These are phyloP conservation scores for Strigamia crassipes DNA, from an alignment of 2,888 invertebrate species.

Conservation along the genomic window DNA sequence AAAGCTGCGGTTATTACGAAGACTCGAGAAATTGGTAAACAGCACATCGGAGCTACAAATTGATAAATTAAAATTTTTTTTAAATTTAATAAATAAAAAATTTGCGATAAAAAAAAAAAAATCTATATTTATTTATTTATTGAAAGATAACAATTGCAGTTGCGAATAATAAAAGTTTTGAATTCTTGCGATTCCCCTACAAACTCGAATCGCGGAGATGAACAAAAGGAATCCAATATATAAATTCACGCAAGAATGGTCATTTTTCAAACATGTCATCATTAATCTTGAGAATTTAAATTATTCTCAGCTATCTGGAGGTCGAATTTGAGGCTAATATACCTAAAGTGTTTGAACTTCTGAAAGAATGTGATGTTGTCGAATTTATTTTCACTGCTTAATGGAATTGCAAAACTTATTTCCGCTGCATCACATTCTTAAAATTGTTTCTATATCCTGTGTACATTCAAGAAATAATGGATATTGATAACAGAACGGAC, in stretches of 20 bases:
- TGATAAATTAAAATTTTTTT: neutral
- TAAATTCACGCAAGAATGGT: slow-evolving; percentile 38
- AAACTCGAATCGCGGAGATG: slow-evolving; percentile 16
- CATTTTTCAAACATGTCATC: slow-evolving; percentile 40
- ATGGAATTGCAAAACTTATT: slow-evolving; percentile 42
- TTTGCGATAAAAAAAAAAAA: neutral
- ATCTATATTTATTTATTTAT: no score
- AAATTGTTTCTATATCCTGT: slow-evolving; percentile 40
- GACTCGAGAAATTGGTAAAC: slow-evolving; percentile 12
- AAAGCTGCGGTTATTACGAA: slow-evolving; percentile 6
- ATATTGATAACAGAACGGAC: neutral
- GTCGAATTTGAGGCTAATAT: slow-evolving; percentile 28
- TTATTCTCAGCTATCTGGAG: slow-evolving; percentile 29
- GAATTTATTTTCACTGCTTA: slow-evolving; percentile 28
- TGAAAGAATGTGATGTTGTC: slow-evolving; percentile 36
- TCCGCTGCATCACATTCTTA: slow-evolving; percentile 33
- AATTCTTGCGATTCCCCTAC: slow-evolving; percentile 28
- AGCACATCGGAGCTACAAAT: slow-evolving; percentile 17
- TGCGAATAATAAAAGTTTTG: neutral
- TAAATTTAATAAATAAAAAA: neutral
- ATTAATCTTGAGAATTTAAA: slow-evolving; percentile 39
- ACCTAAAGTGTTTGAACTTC: neutral
- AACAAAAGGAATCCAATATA: slow-evolving; percentile 42
- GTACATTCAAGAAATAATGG: slow-evolving; percentile 40
- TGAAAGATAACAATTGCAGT: neutral